Evolutionary conservation across 1,140 invertebrate species (phyloP), one percentile per base, ranked within the genome.

Genomic region (Dreissena polymorpha): DNA sequence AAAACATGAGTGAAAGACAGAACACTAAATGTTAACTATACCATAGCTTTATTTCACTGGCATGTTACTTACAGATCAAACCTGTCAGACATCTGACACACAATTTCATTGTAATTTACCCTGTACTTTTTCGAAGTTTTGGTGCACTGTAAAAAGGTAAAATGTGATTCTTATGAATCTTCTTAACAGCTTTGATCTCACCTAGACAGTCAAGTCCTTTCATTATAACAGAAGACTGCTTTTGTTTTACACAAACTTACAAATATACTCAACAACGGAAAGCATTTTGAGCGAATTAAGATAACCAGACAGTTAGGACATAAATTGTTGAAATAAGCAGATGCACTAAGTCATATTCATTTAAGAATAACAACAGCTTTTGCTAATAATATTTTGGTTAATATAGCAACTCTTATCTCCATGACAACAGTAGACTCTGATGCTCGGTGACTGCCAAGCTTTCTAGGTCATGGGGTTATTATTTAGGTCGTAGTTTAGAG

Each of bases 401-500:
- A 2, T 39, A 39, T 39, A 8, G 39, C 39, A 39, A 39, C 39
- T 39, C 39, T 39, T 39, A 8, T 39, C 39, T 39, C 57, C 57
- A 60, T 60, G 21, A 60, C 57, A 60, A 60, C 57, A 39, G 39
- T 39, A 39, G 39, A 39, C 39, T 39, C 39, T 39, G 39, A 5
- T 39, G 16, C 57, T n/a, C 57, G 57, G 57, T 60, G 57, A 60
- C 57, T 60, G 57, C 57, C 57, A 60, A 60, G 57, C 57, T 60
- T 60, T n/a, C 57, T 60, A 60, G 57, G 57, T n/a, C 16, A 60
- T 10, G 2, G 57, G 16, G 57, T 60, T 60, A 60, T 60, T 12
- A 39, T 39, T 39, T 39, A 39, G 8, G 39, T 39, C 8, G 39
- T 39, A 5, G 39, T 39, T 39, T 39, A 39, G 39, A 39, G 8